Percentiles rank a stretch among this genome's conserved stretches.
These are phyloP conservation scores for Anableps anableps DNA, from an alignment of 2,797 vertebrate species.

Conservation along the genomic window DNA sequence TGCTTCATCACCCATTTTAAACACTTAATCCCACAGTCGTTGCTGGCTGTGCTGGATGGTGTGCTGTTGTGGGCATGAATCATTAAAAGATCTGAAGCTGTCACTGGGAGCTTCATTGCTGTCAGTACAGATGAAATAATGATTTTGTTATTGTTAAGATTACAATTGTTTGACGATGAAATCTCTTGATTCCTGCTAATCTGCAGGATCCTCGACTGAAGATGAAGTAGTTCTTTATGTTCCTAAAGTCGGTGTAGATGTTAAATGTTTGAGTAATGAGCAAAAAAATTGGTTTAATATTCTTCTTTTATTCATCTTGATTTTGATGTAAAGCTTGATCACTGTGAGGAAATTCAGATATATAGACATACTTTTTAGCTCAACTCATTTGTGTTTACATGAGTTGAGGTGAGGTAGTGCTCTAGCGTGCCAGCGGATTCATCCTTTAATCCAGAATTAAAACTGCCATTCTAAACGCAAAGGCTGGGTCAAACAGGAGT, in stretches of 20 bases:
- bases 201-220: neutral
- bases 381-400: neutral
- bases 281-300: neutral
- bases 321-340: neutral
- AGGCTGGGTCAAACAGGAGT: neutral
- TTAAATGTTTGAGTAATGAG: neutral
- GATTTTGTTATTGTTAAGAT: neutral
- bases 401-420: neutral
- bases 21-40: neutral
- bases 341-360: neutral
- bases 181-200: neutral
- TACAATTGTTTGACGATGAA: neutral
- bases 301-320: neutral
- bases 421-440: neutral
- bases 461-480: neutral
- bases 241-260: neutral
- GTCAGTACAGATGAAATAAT: conserved; percentile 5
- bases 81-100: conserved; percentile 20
- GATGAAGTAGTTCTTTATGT: neutral
- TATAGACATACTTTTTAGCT: neutral
- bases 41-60: conserved; percentile 8
- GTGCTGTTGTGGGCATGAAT: neutral
- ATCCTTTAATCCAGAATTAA: neutral
- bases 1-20: neutral
- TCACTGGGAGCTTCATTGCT: conserved; percentile 24